Base-by-base conservation (phyloP, 1,140 invertebrate genomes). In the Antheraea mylitta region DNA sequence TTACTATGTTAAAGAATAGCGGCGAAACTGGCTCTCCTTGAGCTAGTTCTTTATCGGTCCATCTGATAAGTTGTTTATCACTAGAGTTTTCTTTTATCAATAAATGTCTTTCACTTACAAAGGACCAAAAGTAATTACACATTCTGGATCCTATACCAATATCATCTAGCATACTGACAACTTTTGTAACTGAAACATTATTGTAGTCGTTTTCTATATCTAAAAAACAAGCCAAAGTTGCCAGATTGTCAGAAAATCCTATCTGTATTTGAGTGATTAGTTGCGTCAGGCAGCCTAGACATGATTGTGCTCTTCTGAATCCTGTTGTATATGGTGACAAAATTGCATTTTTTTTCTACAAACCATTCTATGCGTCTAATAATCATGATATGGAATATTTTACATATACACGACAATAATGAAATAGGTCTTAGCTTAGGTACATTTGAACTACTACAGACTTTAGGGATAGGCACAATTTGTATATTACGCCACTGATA, bases 381-480 rank as follows among this genome's bases (percentile, higher is more conserved):
- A 2, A 77, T 22, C n/a, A 74, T 74, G 6, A n/a, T 64, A 62
- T 77, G 72, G 30, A 66, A 66, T 1, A 58, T 58, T 36, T 66
- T 66, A 66, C 64, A 53, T n/a, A 63, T 7, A 58, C 72, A 74
- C 6, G 83, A 78, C 5, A 86, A 68, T 58, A 87, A 59, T 22
- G 79, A 69, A 37, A 87, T 85, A 10, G 86, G 84, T 48, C 86
- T 36, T 11, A 64, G 37, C 30, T 16, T 22, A 11, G 11, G 36
- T 37, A 75, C 73, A 30, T 69, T 36, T 9, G 64, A 61, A 59
- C 71, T 58, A 62, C 70, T 74, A 13, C 73, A 66, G 37, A 76
- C 70, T 69, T 86, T 87, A 6, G 77, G 79, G 3, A 87, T 78
- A 16, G 85, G 74, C 10, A 89, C 74, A 13, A 91, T 78, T 69